These are phyloP conservation scores for Amblyopsis rosae DNA, from an alignment of 2,113 vertebrate species.

Conservation along the genomic window DNA sequence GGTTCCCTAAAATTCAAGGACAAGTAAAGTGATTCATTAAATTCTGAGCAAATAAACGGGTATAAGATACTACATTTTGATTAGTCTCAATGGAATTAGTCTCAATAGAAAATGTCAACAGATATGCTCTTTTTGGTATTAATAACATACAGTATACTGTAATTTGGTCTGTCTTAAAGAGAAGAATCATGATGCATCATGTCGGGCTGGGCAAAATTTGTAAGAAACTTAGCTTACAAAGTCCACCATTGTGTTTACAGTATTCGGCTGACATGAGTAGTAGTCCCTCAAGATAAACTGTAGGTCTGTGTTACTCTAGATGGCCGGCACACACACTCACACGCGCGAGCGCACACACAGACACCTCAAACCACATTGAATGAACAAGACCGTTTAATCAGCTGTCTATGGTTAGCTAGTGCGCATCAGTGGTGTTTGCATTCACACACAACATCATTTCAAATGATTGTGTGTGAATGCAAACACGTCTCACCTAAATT, in stretches of 20 bases:
- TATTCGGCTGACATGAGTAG: conserved; percentile 51
- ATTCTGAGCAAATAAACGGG: conserved; percentile 24
- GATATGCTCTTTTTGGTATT: conserved; percentile 39
- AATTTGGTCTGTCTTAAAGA: conserved; percentile 27
- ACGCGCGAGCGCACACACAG: conserved; percentile 12
- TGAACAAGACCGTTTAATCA: not conserved
- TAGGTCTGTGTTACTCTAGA: conserved; percentile 25
- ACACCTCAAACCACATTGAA: not conserved
- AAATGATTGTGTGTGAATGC: not conserved
- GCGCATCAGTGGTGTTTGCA: no score
- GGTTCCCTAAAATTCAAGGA: conserved; percentile 50
- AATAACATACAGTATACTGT: conserved; percentile 37
- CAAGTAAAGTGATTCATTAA: conserved; percentile 47
- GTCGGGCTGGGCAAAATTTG: conserved; percentile 35
- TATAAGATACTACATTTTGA: conserved; percentile 16
- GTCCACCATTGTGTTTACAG: conserved; percentile 38
- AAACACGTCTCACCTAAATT: conserved; percentile 13
- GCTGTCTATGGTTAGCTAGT: no score
- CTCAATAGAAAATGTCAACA: conserved; percentile 34
- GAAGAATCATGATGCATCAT: conserved; percentile 41
- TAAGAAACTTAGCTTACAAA: not conserved
- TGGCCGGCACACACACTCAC: conserved; percentile 8
- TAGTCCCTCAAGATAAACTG: conserved; percentile 31
- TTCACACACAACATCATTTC: no score
- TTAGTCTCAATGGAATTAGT: conserved; percentile 36